phyloP scores from a whole-genome alignment of 2,113 vertebrate genomes.

The Mormyrus iriodes region DNA sequence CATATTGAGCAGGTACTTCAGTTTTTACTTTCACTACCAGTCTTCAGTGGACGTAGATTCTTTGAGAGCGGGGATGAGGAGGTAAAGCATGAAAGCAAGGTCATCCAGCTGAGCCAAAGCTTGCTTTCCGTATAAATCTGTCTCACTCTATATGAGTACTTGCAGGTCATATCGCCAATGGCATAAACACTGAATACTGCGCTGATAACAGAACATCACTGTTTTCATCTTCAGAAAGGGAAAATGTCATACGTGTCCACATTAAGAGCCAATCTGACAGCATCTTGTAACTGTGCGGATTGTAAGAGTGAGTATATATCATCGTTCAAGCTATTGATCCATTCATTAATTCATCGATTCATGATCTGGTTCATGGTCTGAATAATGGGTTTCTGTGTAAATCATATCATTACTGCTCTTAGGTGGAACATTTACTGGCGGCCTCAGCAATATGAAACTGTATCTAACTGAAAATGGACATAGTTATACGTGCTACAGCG shows the following conservation, averaged over 20 bases:
- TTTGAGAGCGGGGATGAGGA: background rate
- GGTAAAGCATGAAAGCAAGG: background rate
- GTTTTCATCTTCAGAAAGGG: slow-evolving; percentile 58
- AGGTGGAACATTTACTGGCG: slow-evolving; percentile 46
- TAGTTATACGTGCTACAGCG: slow-evolving; percentile 72
- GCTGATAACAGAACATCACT: slow-evolving; percentile 23
- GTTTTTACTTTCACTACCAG: background rate
- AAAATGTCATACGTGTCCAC: slow-evolving; percentile 55
- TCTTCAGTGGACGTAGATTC: background rate
- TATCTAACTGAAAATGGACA: slow-evolving; percentile 57
- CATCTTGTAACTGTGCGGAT: slow-evolving; percentile 43
- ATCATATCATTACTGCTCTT: slow-evolving; percentile 25
- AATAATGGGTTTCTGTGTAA: slow-evolving; percentile 30
- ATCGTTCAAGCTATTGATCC: background rate
- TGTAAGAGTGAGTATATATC: slow-evolving; percentile 48
- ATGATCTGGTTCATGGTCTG: background rate
- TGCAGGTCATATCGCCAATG: background rate
- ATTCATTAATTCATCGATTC: background rate
- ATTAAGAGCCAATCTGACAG: slow-evolving; percentile 48
- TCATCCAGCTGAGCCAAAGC: background rate
- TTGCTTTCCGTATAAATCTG: background rate
- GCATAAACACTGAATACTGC: slow-evolving; percentile 13
- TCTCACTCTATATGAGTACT: background rate
- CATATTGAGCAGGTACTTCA: background rate
- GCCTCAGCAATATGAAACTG: slow-evolving; percentile 43